Percentiles rank a stretch among this genome's conserved stretches.
Evolutionary conservation across 2,888 invertebrate species (phyloP).

Genomic region (Alentia gelatinosa): DNA sequence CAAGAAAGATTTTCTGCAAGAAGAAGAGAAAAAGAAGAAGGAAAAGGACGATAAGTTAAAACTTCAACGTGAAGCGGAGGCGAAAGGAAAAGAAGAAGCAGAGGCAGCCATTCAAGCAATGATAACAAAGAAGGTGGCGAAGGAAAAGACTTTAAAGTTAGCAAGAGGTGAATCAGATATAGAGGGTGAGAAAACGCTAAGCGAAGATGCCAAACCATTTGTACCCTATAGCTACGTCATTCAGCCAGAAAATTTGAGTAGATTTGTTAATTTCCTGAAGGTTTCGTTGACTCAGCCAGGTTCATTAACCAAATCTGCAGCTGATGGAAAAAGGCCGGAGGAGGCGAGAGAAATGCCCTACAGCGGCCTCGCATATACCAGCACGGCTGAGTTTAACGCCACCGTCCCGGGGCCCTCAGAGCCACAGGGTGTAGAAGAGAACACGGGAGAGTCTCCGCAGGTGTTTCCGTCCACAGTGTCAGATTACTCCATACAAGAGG

Average conservation of each 20-base stretch:
- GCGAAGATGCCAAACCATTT: not conserved
- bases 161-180: not conserved
- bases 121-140: not conserved
- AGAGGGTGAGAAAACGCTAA: too few species aligned
- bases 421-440: too few species aligned
- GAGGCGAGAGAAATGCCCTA: too few species aligned
- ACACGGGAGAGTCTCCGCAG: too few species aligned
- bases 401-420: too few species aligned
- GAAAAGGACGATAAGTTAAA: not conserved
- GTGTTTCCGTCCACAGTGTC: too few species aligned
- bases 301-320: too few species aligned
- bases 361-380: too few species aligned
- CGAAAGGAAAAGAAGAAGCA: not conserved
- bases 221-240: not conserved
- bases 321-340: too few species aligned
- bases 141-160: not conserved
- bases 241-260: not conserved
- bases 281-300: not conserved
- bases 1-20: constrained; percentile 10
- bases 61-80: not conserved
- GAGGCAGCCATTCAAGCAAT: not conserved
- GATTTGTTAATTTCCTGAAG: constrained; percentile 3
- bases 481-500: too few species aligned
- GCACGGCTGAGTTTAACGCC: too few species aligned
- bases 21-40: not conserved